Base-by-base conservation (phyloP, 2,888 invertebrate species). In the Tetramorium bicarinatum region DNA sequence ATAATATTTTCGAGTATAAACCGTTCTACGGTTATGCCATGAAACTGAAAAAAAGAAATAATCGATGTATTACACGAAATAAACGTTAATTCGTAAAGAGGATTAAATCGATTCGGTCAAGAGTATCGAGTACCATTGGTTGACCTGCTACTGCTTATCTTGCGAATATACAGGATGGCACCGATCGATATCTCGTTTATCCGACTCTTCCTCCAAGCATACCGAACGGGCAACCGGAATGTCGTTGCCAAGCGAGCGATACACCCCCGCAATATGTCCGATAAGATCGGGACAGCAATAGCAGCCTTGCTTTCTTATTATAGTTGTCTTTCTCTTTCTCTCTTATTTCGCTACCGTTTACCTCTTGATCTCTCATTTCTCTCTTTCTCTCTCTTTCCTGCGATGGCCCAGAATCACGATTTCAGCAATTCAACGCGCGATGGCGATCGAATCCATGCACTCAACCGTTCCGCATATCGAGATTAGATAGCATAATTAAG, bases 121-220 rank as follows among this genome's bases (percentile, higher is more conserved):
- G 18, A 79, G 21, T 69, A 79, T 79, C 44, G 69, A 69, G 21
- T 59, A 34, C 71, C 21, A 56, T 56, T 44, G 44, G 15, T 44
- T 69, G 69, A 56, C 34, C 69, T 44, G 34, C 8, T n/a, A n/a
- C 44, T 69, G 79, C 79, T 79, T 79, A 79, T 79, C 56, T 59
- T 21, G 52, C 52, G 66, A 41, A 38, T 56, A 76, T n/a, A 64
- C 41, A 71, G 49, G 25, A 29, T 69, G 69, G 25, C 54, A 66
- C 13, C 56, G 75, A 84, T 84, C 86, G 79, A 87, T 87, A 82
- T 79, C 69, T 74, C 77, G 47, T 67, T 76, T 86, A 85, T 83
- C 59, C 79, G 82, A 64, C 66, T 82, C 49, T 72, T 76, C 21
- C 62, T 54, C 44, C n/a, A 64, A 84, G 47, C 44, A 59, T 56